Conservation (phyloP, 2,888 invertebrate genomes). For the Oscheius sp. region DNA sequence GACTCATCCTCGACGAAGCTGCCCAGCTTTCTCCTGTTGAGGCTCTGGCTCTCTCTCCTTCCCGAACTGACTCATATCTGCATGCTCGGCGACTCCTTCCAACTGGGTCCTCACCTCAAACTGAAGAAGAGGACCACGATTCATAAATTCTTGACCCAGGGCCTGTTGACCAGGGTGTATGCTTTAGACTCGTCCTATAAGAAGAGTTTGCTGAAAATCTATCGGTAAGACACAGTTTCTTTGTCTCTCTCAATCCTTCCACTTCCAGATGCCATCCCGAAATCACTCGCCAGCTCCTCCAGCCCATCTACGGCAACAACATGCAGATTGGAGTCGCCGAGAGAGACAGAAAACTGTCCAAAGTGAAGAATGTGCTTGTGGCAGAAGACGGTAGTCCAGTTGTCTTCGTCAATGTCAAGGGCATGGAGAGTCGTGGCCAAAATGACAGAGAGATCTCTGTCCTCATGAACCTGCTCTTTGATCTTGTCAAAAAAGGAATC, state of each 20-base stretch:
- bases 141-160: slow-evolving; percentile 1
- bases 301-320: slow-evolving; percentile 20
- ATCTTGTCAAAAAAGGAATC: not conserved
- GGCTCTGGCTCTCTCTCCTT: slow-evolving; percentile 13
- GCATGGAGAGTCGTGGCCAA: not conserved
- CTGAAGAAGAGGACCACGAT: not conserved
- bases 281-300: slow-evolving; percentile 2
- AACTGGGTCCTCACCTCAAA: slow-evolving; percentile 15
- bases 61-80: slow-evolving; percentile 17
- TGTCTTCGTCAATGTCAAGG: not conserved
- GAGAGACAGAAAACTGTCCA: not conserved
- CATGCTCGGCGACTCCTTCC: slow-evolving; percentile 16
- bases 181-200: not conserved
- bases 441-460: not conserved
- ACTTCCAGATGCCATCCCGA: slow-evolving; percentile 26
- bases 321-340: not conserved
- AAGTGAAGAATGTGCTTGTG: not conserved
- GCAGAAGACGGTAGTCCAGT: slow-evolving; percentile 9
- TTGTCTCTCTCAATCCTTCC: not conserved
- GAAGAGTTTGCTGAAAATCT: slow-evolving; percentile 13
- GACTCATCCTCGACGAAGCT: slow-evolving; percentile 28
- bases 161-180: slow-evolving; percentile 12
- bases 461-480: not conserved
- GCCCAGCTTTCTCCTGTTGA: slow-evolving; percentile 15
- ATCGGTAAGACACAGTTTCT: not conserved